These are phyloP conservation scores for Aythya baeri DNA, from an alignment of 2,113 vertebrate species.

Conservation along the genomic window DNA sequence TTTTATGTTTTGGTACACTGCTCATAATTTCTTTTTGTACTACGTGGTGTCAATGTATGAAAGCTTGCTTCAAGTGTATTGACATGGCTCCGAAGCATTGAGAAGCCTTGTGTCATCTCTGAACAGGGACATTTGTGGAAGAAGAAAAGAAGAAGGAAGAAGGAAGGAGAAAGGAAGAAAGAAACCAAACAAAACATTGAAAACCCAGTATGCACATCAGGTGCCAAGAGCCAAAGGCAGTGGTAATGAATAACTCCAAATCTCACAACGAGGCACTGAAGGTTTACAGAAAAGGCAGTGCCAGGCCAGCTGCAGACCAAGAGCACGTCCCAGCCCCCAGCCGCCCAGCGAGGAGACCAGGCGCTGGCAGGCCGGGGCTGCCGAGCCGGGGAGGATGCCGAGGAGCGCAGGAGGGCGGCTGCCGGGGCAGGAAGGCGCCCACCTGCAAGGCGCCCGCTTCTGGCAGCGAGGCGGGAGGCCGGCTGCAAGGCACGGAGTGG, in stretches of 20 bases:
- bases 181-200: background rate
- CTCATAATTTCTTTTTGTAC: background rate
- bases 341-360: background rate
- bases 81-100: background rate
- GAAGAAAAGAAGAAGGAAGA: rapidly evolving
- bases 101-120: background rate
- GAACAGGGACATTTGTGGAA: background rate
- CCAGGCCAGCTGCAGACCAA: background rate
- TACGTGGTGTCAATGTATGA: background rate
- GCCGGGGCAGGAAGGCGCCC: background rate
- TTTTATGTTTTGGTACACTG: background rate
- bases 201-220: background rate
- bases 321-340: background rate
- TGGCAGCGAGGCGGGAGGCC: background rate
- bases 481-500: background rate
- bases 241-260: background rate
- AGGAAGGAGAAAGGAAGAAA: background rate
- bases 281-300: background rate
- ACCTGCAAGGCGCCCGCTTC: background rate
- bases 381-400: background rate
- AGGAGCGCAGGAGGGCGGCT: background rate
- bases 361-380: background rate
- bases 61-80: background rate
- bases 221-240: background rate
- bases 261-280: background rate